Base-by-base conservation (phyloP, 2,888 invertebrate genomes). In the Tiliacea aurago region DNA sequence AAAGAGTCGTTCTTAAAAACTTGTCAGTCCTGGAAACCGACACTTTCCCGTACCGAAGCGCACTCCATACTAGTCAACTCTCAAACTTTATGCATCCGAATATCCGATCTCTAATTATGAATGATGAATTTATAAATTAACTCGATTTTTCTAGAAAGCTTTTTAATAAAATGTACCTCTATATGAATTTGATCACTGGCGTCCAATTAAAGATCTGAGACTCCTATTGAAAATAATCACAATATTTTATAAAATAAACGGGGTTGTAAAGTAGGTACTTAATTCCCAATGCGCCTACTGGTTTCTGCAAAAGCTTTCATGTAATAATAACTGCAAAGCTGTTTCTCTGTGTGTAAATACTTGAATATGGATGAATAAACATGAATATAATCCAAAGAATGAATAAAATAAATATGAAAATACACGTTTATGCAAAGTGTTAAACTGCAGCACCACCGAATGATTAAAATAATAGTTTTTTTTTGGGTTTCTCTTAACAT, bases 301-400 rank as follows among this genome's bases (percentile, higher is more conserved):
- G 51, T 70, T 70, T 37, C 11, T 56, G 23, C 5, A 2, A 45
- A 56, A n/a, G 20, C 11, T 18, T 49, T 70, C 3, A 15, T 37
- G 20, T 23, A 10, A 6, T 23, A 23, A 20, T 49, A 49, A 56
- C 11, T 47, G 28, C n/a, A 49, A 62, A 47, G 4, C 15, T 53
- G 41, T 28, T 5, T 18, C n/a, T 28, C 2, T 10, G 0, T 47
- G 5, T 41, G 47, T 76, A 47, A 28, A 47, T 61, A 18, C n/a
- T 28, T 73, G 13, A 55, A 76, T 76, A 43, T 63, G 23, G 11
- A 55, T 55, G 47, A 23, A 41, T 49, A 43, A 49, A 20, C 11
- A 76, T 18, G 28, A 47, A 66, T 77, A 67, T 28, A 43, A 43
- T 65, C 20, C 41, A 65, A 56, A 49, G 15, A 23, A 77, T 77